Base-by-base conservation (phyloP, 2,113 vertebrate species). In the Tachysurus fulvidraco region DNA sequence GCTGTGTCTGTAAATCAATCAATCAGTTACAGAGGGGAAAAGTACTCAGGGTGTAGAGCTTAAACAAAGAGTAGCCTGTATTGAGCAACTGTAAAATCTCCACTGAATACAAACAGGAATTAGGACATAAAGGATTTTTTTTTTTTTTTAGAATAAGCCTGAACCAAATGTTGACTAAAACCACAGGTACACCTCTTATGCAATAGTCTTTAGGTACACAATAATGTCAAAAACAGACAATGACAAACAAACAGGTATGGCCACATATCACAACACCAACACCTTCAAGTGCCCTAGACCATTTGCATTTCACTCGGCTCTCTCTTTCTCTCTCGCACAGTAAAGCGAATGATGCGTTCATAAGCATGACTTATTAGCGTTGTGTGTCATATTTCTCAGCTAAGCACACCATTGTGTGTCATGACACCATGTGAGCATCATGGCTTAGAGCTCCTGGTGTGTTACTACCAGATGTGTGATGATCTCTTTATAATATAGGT, bases 1-100 rank as follows among this genome's bases (percentile, higher is more conserved):
- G n/a, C 57, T 8, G 8, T 54, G 21, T 83, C 44, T 52, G 80
- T 65, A 57, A 83, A 57, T 83, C 13, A 64, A 50, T 50, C 46
- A 50, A 83, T 83, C 57, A 16, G 41, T 81, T 19, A 19, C 59
- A 12, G 60, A 52, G n/a, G 59, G 41, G 8, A 17, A n/a, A 23
- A 46, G 46, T 16, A 16, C 50, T 65, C 59, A n/a, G 21, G 3
- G 8, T 50, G 69, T 28, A 69, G n/a, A 23, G 64, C 1, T 6
- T 54, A 74, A 19, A 84, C 41, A 73, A 12, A 55, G 16, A 74
- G 1, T 41, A 60, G 64, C 25, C 19, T 46, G 8, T 64, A 21
- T 83, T 83, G 73, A n/a, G 73, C 86, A 87, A 83, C 36, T 52
- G 25, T 54, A 77, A 74, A 74, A 87, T 62, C 71, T 77, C 86